Base-by-base conservation (phyloP, 2,113 vertebrate species). In the Alosa alosa region DNA sequence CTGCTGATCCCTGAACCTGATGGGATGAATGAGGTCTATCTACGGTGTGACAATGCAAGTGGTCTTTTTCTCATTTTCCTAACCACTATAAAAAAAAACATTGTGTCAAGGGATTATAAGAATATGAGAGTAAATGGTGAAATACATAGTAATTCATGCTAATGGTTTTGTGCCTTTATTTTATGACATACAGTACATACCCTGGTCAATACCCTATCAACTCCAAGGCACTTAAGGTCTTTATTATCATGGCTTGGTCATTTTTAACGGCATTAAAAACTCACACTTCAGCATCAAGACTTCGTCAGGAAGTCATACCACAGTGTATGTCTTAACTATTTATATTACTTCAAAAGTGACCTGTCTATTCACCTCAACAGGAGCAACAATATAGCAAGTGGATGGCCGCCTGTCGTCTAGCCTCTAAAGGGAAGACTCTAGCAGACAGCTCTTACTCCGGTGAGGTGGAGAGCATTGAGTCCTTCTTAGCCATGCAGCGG, bases 391-490 rank as follows among this genome's bases (percentile, higher is more conserved):
- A 96, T 1, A 95, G 95, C 39, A 93, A 57, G 47, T 96, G 95
- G 95, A 96, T 96, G 95, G 95, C 95, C 0, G 96, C 92, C 20
- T 96, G 95, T 84, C 92, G 95, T 0, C 86, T 96, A 87, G 95
- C 95, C 5, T 93, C 96, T 11, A 96, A 95, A 82, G 95, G 95
- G 31, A 95, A 95, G 83, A 95, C 93, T 20, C 93, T 96, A 94
- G 94, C 94, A 0, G 95, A 96, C 83, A 92, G 93, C 41, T 94
- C 95, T 36, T 96, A 95, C 45, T 10, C 90, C 82, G 92, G 90
- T 0, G 95, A 96, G 83, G 94, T 95, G 39, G 92, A 95, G 90
- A 95, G 89, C 84, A 95, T 96, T 64, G 91, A 95, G 82, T 94
- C 95, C 72, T 96, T 96, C 87, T 90, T 96, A 25, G 93, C 88